Evolutionary conservation across 2,113 vertebrate species (phyloP).

Genomic region (Steatornis caripensis): DNA sequence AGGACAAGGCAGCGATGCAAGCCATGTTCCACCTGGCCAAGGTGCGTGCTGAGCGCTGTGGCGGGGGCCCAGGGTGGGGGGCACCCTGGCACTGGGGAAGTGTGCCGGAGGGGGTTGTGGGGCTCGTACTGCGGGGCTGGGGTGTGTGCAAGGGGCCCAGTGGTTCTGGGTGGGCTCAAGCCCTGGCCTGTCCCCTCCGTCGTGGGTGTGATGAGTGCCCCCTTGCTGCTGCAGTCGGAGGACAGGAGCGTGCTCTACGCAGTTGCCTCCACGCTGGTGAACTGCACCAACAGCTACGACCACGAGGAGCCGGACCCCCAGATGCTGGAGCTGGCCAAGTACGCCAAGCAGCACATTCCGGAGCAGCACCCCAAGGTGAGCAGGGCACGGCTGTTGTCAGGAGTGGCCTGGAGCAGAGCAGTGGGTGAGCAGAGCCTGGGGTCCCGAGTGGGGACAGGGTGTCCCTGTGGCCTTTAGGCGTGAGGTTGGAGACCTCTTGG

Average conservation of each 20-base stretch:
- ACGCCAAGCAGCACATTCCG: constrained; percentile 94
- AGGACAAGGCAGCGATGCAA: constrained; percentile 85
- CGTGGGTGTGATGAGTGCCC: background rate
- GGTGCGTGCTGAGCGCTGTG: constrained; percentile 46
- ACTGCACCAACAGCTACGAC: constrained; percentile 97
- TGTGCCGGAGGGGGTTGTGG: rapidly evolving
- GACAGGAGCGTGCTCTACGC: constrained; percentile 93
- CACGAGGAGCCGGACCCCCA: constrained; percentile 91
- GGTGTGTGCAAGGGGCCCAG: background rate
- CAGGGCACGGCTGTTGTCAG: rapidly evolving
- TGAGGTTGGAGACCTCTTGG: rapidly evolving
- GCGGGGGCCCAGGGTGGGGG: rapidly evolving
- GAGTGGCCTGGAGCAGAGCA: too few species aligned
- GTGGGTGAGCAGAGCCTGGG: background rate
- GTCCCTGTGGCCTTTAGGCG: background rate
- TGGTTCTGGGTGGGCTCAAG: background rate
- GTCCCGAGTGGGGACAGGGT: background rate
- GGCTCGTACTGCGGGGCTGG: rapidly evolving
- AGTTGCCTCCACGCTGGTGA: constrained; percentile 89
- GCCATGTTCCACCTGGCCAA: constrained; percentile 91
- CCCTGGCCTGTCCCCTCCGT: background rate
- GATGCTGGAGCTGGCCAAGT: constrained; percentile 96
- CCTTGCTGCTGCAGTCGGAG: constrained; percentile 75
- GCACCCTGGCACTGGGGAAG: background rate
- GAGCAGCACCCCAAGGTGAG: constrained; percentile 95